Percentiles rank a stretch among this genome's conserved stretches.
phyloP scores from a whole-genome alignment of 2,888 invertebrate species.

The Stenolophus ochropezus region DNA sequence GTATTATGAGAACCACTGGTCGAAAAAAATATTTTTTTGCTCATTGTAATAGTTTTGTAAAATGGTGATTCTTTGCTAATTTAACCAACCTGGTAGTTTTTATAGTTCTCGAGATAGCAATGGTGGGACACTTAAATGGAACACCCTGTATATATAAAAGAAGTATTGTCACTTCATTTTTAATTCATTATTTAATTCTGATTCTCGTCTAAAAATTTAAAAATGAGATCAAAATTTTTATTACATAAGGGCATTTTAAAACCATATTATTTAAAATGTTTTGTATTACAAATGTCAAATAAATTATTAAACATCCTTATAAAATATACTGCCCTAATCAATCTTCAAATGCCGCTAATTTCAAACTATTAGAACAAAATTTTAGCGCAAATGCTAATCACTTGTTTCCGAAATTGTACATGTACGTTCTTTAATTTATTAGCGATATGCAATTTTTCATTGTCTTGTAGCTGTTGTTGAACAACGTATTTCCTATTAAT shows the following conservation, averaged over 20 bases:
- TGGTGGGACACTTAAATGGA: no score
- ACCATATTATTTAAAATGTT: conserved; percentile 58
- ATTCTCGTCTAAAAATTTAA: conserved; percentile 6
- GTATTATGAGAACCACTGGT: no score
- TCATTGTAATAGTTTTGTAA: no score
- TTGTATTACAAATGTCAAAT: conserved; percentile 65
- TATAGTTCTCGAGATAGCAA: no score
- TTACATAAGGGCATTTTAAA: conserved; percentile 58
- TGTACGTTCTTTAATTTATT: conserved; percentile 60
- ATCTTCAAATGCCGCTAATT: conserved; percentile 62
- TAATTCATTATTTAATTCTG: conserved; percentile 41
- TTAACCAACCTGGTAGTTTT: no score
- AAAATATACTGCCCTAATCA: conserved; percentile 62
- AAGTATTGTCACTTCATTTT: neutral
- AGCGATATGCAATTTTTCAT: conserved; percentile 60
- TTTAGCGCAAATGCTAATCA: conserved; percentile 64
- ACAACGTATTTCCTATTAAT: conserved; percentile 59
- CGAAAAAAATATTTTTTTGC: no score
- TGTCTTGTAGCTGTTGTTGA: conserved; percentile 56
- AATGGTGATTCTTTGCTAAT: no score
- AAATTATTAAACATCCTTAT: conserved; percentile 62
- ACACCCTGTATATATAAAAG: no score
- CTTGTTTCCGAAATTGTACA: conserved; percentile 57
- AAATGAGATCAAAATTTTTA: conserved; percentile 45
- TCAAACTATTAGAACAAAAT: conserved; percentile 62